Conservation (phyloP, 2,113 vertebrate genomes). For the Hypanus sabinus region DNA sequence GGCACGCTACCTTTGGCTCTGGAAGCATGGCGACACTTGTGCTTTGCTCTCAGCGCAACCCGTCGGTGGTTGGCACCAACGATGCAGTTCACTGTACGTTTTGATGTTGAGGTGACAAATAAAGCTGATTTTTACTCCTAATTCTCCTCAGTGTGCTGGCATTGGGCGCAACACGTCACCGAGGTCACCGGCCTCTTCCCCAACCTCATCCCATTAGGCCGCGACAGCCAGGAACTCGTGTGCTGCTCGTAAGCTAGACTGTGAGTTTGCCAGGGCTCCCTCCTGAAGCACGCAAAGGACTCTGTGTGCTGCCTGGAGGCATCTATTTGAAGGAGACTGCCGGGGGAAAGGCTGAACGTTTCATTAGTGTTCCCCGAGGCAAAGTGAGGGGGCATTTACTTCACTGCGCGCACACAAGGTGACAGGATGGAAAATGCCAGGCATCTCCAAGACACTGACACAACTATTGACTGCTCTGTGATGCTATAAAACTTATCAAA, state of each 20-base stretch:
- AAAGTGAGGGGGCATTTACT: background rate
- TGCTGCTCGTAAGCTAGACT: background rate
- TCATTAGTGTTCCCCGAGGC: background rate
- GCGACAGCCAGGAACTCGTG: background rate
- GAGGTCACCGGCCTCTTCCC: background rate
- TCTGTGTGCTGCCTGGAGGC: background rate
- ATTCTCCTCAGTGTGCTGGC: background rate
- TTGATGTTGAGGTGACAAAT: no score
- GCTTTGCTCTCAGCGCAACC: no score
- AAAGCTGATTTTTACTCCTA: no score
- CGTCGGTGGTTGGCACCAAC: no score
- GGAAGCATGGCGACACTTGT: no score
- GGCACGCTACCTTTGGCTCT: no score
- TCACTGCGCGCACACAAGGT: background rate
- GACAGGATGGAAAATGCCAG: background rate
- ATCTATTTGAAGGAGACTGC: background rate
- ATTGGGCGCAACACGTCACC: background rate
- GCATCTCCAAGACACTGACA: background rate
- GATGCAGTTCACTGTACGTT: no score
- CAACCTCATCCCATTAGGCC: background rate
- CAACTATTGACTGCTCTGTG: background rate
- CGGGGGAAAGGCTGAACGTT: background rate
- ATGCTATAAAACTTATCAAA: background rate
- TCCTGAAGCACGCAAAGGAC: background rate
- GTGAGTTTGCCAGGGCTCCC: background rate